Evolutionary conservation across 2,113 vertebrate species (phyloP).

Genomic region (Triplophysa rosa): DNA sequence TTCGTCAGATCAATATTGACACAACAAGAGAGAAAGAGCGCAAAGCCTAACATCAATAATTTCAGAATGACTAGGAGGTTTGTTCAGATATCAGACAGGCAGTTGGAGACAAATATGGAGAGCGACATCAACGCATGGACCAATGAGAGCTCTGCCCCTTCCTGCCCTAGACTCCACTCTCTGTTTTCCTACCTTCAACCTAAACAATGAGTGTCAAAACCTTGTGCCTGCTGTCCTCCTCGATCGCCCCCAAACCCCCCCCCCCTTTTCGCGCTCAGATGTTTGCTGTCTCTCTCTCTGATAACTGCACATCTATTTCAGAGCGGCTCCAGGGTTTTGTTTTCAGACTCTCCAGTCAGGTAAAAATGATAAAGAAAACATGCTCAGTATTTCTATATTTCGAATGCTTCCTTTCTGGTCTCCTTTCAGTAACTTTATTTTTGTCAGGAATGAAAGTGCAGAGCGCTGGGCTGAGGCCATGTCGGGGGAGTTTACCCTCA

Average conservation of each 20-base stretch:
- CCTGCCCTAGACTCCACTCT: constrained; percentile 67
- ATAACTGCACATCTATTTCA: constrained; percentile 67
- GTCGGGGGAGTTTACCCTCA: constrained; percentile 77
- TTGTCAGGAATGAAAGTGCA: constrained; percentile 67
- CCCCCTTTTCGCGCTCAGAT: constrained; percentile 46
- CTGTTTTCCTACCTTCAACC: constrained; percentile 55
- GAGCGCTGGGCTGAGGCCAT: constrained; percentile 65
- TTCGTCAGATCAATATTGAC: constrained; percentile 51
- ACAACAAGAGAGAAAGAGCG: constrained; percentile 4
- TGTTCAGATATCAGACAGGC: constrained; percentile 36
- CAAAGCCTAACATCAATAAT: constrained; percentile 39
- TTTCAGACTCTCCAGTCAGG: constrained; percentile 52
- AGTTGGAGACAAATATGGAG: constrained; percentile 41
- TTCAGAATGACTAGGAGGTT: constrained; percentile 27
- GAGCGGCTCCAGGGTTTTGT: constrained; percentile 63
- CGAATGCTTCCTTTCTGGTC: constrained; percentile 65
- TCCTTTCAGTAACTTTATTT: constrained; percentile 53
- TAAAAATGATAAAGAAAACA: constrained; percentile 41
- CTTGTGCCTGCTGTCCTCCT: constrained; percentile 50
- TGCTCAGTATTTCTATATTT: constrained; percentile 69
- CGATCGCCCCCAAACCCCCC: not conserved
- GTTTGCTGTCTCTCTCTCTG: constrained; percentile 57
- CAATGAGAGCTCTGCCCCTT: constrained; percentile 67
- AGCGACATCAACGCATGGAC: constrained; percentile 32
- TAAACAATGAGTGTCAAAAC: constrained; percentile 66